Evolutionary conservation across 2,113 vertebrate species (phyloP), one percentile per base, ranked within the genome.

Genomic region (Apeltes quadracus): DNA sequence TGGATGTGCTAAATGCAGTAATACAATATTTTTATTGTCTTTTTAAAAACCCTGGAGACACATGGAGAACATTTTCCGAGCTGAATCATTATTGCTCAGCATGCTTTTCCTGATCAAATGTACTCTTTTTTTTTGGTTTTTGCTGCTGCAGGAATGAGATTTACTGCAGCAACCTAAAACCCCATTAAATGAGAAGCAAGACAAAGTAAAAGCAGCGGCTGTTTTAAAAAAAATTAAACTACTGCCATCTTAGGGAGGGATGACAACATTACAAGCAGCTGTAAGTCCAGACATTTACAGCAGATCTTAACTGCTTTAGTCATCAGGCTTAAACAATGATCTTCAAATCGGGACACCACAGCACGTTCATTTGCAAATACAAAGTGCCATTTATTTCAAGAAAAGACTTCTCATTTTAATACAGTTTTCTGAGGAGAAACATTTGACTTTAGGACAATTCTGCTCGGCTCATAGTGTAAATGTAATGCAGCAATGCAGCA

Each of bases 211-310:
- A 61, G 1, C 2, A 44, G 20, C 32, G 43, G n/a, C 5, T 36
- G 13, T 43, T 41, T 64, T 29, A 63, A 34, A 44, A 43, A 75
- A 7, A 25, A 63, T 29, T 44, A 39, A 75, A 7, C 82, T 88
- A 90, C 85, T 92, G 89, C 85, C 88, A 90, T 78, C 90, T 86
- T 61, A 39, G 34, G 77, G 82, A 36, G 44, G 23, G 67, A 72
- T 5, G 36, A 36, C 2, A 36, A 18, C 16, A 85, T n/a, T 87
- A 59, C 87, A 80, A 9, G 61, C 5, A 39, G 16, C 25, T 38
- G 39, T n/a, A 1, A 55, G 25, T 12, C 2, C 4, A 10, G 11
- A 38, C 7, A 29, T 43, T 4, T 9, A 39, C 34, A 43, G 15
- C 5, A 23, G 46, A 32, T 12, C 5, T 25, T 61, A 18, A 57